These are phyloP conservation scores for Thysanoteuthis rhombus DNA, from an alignment of 2,888 invertebrate species.

Conservation along the genomic window DNA sequence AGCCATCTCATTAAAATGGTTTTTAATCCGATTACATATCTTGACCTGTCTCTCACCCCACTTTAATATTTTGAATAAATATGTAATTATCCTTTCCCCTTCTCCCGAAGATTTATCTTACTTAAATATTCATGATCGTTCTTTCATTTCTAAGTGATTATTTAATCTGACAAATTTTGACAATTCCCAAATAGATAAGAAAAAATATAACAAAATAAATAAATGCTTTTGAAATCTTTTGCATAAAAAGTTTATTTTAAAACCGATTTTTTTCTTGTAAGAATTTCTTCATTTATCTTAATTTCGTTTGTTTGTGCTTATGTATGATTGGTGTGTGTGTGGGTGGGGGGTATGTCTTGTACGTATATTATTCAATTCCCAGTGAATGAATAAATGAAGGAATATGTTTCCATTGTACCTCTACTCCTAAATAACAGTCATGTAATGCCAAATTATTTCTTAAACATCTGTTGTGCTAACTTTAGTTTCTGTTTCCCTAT, in stretches of 20 bases:
- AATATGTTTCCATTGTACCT: too few species aligned
- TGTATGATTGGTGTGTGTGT: not conserved
- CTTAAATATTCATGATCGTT: not conserved
- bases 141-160: not conserved
- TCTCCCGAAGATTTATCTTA: not conserved
- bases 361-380: too few species aligned
- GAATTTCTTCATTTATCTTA: not conserved
- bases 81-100: not conserved
- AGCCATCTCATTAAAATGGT: constrained; percentile 12
- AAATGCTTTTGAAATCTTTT: not conserved
- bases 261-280: not conserved
- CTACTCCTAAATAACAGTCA: too few species aligned
- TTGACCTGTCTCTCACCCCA: constrained; percentile 12
- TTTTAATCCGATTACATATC: not conserved
- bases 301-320: not conserved
- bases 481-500: too few species aligned
- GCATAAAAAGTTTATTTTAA: not conserved
- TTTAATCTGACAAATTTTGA: not conserved
- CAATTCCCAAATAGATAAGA: not conserved
- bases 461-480: too few species aligned
- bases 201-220: not conserved
- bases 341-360: not conserved
- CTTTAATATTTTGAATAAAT: constrained; percentile 12
- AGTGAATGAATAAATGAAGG: too few species aligned
- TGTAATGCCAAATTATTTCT: too few species aligned